Base-by-base conservation (phyloP, 2,888 invertebrate species). In the Epicampocera succincta region DNA sequence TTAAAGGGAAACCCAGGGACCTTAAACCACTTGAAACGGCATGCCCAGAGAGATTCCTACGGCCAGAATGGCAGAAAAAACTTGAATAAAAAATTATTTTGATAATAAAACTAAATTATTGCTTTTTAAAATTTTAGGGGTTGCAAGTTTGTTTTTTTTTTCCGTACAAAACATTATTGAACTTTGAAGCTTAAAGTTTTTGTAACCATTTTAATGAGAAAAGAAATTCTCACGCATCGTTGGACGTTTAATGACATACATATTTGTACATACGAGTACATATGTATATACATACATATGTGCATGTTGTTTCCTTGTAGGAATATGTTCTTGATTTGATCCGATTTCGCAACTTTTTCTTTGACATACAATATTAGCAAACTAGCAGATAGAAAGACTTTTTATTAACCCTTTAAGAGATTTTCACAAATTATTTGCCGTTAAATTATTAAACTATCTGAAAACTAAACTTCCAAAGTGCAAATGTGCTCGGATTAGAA, bases 181-280 rank as follows among this genome's bases (percentile, higher is more conserved):
- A 69, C 77, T 82, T 60, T 19, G 44, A 46, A 74, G 52, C 48
- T 65, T 80, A 9, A 52, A 50, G 17, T 63, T 19, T 29, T 38
- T 19, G 76, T 42, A 65, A 33, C 80, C 38, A 15, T 63, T 63
- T 71, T 15, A 69, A 68, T 72, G 29, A 11, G 68, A 40, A n/a
- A 42, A 56, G 63, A 74, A 74, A 65, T 76, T 82, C 82, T 74
- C 82, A 82, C 82, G 82, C 74, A 77, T 78, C 82, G 69, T 46
- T 78, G 68, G 54, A 42, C 60, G 69, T 74, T 65, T 42, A 65
- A 81, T 78, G 66, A 66, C 44, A 72, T 65, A 72, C 63, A 29
- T n/a, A n/a, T n/a, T n/a, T n/a, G n/a, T n/a, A n/a, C n/a, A 25
- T 5, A 25, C 25, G 25, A 25, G 5, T 5, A 25, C 25, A 25